These are phyloP conservation scores for Oenanthe melanoleuca DNA, from an alignment of 2,113 vertebrate species.

Conservation along the genomic window DNA sequence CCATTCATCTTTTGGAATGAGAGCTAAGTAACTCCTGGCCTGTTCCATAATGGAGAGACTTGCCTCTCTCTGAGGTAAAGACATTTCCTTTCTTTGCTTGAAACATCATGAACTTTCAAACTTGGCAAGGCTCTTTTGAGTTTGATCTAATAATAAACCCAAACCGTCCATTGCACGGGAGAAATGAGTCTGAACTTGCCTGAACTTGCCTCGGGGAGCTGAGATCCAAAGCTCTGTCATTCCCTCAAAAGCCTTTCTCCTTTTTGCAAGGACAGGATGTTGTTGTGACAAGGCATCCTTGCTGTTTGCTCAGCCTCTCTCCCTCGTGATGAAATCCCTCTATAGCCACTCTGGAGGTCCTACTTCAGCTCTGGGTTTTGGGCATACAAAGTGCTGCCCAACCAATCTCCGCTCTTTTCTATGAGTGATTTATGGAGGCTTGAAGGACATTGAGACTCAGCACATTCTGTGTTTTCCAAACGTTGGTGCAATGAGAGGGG, in stretches of 20 bases:
- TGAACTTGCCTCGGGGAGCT: slow-evolving; percentile 47
- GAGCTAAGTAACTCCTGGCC: neutral
- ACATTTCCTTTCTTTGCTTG: slow-evolving; percentile 14
- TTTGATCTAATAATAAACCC: slow-evolving; percentile 63
- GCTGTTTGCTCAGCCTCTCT: slow-evolving; percentile 40
- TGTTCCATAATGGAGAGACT: neutral
- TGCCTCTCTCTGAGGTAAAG: slow-evolving; percentile 31
- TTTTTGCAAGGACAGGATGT: slow-evolving; percentile 64
- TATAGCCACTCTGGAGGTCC: slow-evolving; percentile 65
- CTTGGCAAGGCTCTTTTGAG: slow-evolving; percentile 57
- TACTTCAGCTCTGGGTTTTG: slow-evolving; percentile 7
- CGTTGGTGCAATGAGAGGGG: neutral
- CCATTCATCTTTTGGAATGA: neutral
- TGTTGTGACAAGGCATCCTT: slow-evolving; percentile 52
- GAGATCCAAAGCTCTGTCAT: slow-evolving; percentile 64
- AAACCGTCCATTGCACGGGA: slow-evolving; percentile 22
- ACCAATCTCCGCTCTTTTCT: slow-evolving; percentile 41
- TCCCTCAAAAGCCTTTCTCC: slow-evolving; percentile 61
- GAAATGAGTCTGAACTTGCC: slow-evolving; percentile 64
- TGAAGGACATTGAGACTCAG: slow-evolving; percentile 19
- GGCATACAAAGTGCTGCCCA: slow-evolving; percentile 35
- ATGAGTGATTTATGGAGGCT: slow-evolving; percentile 59
- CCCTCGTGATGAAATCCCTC: slow-evolving; percentile 54
- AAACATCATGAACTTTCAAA: slow-evolving; percentile 64
- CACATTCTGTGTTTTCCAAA: slow-evolving; percentile 41